Evolutionary conservation across 2,113 vertebrate species (phyloP), one percentile per base, ranked within the genome.

Genomic region (Sorex araneus): DNA sequence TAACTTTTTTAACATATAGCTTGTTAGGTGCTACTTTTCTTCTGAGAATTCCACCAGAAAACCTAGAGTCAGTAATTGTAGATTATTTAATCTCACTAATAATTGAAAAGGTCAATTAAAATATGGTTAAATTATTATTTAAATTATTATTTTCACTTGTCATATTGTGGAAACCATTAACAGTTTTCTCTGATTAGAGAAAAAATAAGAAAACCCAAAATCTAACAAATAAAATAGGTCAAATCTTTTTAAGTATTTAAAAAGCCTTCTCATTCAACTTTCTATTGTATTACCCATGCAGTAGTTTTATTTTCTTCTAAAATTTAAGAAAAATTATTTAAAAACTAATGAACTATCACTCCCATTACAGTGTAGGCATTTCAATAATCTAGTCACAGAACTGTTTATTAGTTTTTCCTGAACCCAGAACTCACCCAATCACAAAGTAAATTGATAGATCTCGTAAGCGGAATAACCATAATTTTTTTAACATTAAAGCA

Each of bases 161-260:
- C 64, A 18, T 28, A 87, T 69, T 18, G n/a, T 15, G 18, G 66
- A 70, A 87, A 89, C 81, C 87, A 40, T 73, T 30, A 16, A 73
- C 32, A 57, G 50, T 70, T 80, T 70, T 80, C 43, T 75, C 66
- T 78, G 23, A 84, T 75, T 7, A 76, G 27, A 32, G 10, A 77
- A 93, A 93, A 91, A 57, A 27, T 40, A 88, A 88, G 25, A 80
- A 92, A 90, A 70, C 9, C 13, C 57, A 95, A 21, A 40, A 40
- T 40, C 40, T 40, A 40, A 4, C 40, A 40, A 82, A 47, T 89
- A 73, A 95, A 83, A 83, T 4, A 83, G 36, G 73, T n/a, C 74
- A 36, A 80, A 69, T 75, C 36, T 45, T 78, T 73, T 8, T 11
- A 92, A 67, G 23, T 90, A 47, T 60, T 94, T 73, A 86, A 90